Evolutionary conservation across 1,140 invertebrate species (phyloP), one percentile per base, ranked within the genome.

Genomic region (Formica exsecta): DNA sequence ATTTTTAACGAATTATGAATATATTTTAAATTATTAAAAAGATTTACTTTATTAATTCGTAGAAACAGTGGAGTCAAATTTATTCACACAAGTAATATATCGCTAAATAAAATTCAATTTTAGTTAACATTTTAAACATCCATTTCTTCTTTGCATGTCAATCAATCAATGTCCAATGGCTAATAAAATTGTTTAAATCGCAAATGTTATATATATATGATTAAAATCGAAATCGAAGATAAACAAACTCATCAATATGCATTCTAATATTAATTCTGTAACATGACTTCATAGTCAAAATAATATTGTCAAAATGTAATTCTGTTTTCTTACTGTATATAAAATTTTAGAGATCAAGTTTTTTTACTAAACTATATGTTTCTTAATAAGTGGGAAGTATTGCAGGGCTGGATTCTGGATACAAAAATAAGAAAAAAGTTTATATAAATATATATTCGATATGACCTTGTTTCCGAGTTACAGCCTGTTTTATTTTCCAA

Each of bases 1-100:
- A 38, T 57, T 41, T 57, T 61, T 73, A 73, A 70, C 48, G 32
- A 32, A 73, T 13, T 36, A 74, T 57, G 32, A 36, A 74, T 38
- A 74, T 25, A 19, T 19, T 51, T 57, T 38, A 54, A 19, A 74
- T 22, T 36, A n/a, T 9, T 36, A 13, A 3, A 36, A 38, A 2
- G 3, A 38, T 61, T 75, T 22, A 25, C n/a, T 61, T 41, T 36
- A 59, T 59, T 74, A 16, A 36, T 57, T 75, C n/a, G 13, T 57
- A 38, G 3, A 2, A 59, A 75, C 16, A 59, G 0, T 59, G 11
- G 4, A n/a, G 13, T 51, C 16, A 11, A 36, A 41, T 74, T 57
- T 29, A 61, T 75, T 11, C 9, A 1, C 9, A 75, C 2, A 61
- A 61, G 41, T 61, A 75, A 41, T 59, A 64, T 13, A 16, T 9